A percentile compares a stretch with the other conserved stretches of the same genome.
phyloP scores from a whole-genome alignment of 2,797 vertebrate species.

The Cryptoprocta ferox region DNA sequence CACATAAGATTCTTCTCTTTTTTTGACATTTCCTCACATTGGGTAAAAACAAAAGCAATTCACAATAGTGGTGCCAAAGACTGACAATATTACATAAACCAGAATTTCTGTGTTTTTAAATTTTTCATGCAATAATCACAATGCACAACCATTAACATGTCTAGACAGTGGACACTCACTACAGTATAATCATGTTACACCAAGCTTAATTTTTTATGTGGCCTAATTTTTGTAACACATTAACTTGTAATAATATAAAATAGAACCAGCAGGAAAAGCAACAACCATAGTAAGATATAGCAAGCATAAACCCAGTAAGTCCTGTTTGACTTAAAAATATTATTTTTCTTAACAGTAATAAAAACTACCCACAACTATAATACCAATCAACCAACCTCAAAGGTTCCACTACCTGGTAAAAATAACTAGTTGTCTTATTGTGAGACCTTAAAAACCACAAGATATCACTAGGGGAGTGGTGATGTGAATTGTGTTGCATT shows the following conservation, averaged over 20 bases:
- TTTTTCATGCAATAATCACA: conserved; percentile 8
- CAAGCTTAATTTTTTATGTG: conserved; percentile 53
- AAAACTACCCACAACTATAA: conserved; percentile 50
- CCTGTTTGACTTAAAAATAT: conserved; percentile 50
- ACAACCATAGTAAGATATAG: background rate
- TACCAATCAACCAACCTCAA: background rate
- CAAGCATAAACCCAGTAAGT: conserved; percentile 48
- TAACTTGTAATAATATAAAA: conserved; percentile 68
- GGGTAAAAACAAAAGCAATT: conserved; percentile 64
- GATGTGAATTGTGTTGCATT: conserved; percentile 47
- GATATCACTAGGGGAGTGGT: background rate
- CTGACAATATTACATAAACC: conserved; percentile 26
- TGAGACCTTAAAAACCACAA: conserved; percentile 49
- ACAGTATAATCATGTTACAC: background rate
- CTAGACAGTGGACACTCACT: conserved; percentile 21
- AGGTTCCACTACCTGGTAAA: conserved; percentile 14
- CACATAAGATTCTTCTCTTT: conserved; percentile 10
- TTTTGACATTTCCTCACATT: conserved; percentile 34
- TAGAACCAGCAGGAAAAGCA: background rate
- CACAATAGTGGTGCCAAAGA: conserved; percentile 23
- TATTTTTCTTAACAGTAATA: conserved; percentile 58
- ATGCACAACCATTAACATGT: background rate
- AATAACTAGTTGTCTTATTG: conserved; percentile 35
- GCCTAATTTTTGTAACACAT: conserved; percentile 56
- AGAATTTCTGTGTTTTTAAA: conserved; percentile 46